phyloP scores from a whole-genome alignment of 2,113 vertebrate genomes.

The Gadus macrocephalus region DNA sequence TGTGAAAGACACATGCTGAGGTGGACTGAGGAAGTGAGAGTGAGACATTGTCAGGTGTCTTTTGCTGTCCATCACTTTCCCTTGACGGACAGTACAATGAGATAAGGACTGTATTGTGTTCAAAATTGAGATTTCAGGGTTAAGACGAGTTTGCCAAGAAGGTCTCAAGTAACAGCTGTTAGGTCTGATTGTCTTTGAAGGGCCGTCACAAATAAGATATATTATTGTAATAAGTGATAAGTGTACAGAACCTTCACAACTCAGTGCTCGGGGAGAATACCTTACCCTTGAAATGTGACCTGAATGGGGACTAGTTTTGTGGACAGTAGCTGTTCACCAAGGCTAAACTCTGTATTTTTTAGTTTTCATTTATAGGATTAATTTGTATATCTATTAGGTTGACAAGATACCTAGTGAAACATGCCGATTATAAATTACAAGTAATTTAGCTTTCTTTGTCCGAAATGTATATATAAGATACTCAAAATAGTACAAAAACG shows the following conservation, averaged over 20 bases:
- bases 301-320: too few relatives aligned
- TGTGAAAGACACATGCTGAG: neutral
- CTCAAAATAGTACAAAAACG: too few relatives aligned
- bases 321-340: too few relatives aligned
- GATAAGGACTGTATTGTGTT: slow-evolving; percentile 31
- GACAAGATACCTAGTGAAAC: too few relatives aligned
- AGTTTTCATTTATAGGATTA: too few relatives aligned
- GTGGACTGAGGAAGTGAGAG: slow-evolving; percentile 12
- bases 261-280: neutral
- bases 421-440: too few relatives aligned
- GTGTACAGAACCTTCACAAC: slow-evolving; percentile 19
- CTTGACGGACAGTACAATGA: too few relatives aligned
- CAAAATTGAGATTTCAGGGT: slow-evolving; percentile 26
- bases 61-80: slow-evolving; percentile 19
- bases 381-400: too few relatives aligned
- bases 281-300: too few relatives aligned
- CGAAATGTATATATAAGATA: too few relatives aligned
- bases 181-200: slow-evolving; percentile 67
- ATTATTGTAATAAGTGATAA: slow-evolving; percentile 42
- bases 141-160: slow-evolving; percentile 39
- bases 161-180: slow-evolving; percentile 53
- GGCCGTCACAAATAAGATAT: slow-evolving; percentile 60
- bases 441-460: too few relatives aligned
- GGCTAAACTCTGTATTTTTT: too few relatives aligned
- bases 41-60: slow-evolving; percentile 21